Percentiles rank a stretch among this genome's conserved stretches.
Conservation (phyloP, 2,113 vertebrate species). For the Forbesichthys agassizii region DNA sequence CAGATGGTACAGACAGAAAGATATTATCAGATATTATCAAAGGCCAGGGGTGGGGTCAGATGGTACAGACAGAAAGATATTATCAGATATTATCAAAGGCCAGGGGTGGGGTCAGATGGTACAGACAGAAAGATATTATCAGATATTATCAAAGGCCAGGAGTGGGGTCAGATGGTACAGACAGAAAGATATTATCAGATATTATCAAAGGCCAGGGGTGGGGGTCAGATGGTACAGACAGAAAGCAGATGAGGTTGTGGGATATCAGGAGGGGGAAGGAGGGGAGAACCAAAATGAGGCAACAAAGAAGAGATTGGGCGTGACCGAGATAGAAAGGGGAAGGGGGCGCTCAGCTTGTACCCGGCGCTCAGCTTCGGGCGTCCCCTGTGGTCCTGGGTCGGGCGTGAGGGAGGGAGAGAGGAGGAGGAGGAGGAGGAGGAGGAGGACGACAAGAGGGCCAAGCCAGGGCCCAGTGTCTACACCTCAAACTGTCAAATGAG, state of each 20-base stretch:
- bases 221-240: slow-evolving; percentile 2
- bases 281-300: slow-evolving; percentile 61
- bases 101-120: not conserved
- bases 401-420: slow-evolving; percentile 77
- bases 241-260: slow-evolving; percentile 68
- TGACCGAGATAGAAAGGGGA: not conserved
- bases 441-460: slow-evolving; percentile 49
- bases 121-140: slow-evolving; percentile 13
- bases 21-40: not conserved
- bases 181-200: slow-evolving; percentile 22
- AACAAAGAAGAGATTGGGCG: slow-evolving; percentile 15
- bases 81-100: slow-evolving; percentile 3
- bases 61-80: slow-evolving; percentile 2
- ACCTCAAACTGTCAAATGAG: slow-evolving; percentile 92
- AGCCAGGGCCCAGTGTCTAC: slow-evolving; percentile 64
- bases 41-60: not conserved
- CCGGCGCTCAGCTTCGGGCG: slow-evolving; percentile 80
- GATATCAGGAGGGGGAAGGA: slow-evolving; percentile 59
- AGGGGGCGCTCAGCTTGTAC: slow-evolving; percentile 70
- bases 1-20: slow-evolving; percentile 9
- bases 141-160: slow-evolving; percentile 3
- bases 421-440: slow-evolving; percentile 46
- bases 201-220: not conserved
- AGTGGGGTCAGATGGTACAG: not conserved
- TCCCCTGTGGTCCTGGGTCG: slow-evolving; percentile 83